Conservation (phyloP, 2,797 vertebrate genomes). For the Smutsia gigantea region DNA sequence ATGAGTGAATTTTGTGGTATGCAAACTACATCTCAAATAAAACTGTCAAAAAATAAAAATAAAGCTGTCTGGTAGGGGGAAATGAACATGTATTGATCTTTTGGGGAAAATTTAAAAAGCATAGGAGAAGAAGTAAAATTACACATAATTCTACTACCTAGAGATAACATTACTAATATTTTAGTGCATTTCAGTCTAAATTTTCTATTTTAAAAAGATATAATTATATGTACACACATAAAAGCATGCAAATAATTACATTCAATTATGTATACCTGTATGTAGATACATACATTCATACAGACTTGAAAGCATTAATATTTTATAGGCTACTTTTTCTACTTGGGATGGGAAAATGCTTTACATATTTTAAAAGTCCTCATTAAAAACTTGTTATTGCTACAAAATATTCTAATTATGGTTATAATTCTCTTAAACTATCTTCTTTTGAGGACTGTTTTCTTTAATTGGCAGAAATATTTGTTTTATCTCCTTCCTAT, state of each 20-base stretch:
- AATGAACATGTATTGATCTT: background rate
- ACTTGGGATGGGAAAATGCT: background rate
- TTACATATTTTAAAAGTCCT: background rate
- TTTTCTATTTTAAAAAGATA: conserved; percentile 46
- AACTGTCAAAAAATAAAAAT: background rate
- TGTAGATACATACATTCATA: background rate
- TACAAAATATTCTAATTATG: conserved; percentile 19
- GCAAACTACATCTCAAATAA: background rate
- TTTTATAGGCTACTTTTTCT: conserved; percentile 26
- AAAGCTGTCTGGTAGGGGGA: background rate
- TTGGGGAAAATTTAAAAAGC: background rate
- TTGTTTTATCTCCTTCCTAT: background rate
- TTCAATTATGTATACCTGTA: background rate
- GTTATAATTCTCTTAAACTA: background rate
- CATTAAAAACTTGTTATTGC: background rate
- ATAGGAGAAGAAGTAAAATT: background rate
- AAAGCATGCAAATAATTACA: background rate
- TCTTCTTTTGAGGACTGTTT: background rate
- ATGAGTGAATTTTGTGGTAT: background rate
- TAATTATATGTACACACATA: background rate
- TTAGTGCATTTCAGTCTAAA: conserved; percentile 41
- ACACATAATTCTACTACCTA: background rate
- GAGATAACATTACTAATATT: background rate
- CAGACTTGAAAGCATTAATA: conserved; percentile 20
- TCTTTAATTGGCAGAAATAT: background rate